A percentile compares a stretch with the other conserved stretches of the same genome.
Conservation (phyloP, 1,140 invertebrate genomes). For the Leptoteleia sp. region DNA sequence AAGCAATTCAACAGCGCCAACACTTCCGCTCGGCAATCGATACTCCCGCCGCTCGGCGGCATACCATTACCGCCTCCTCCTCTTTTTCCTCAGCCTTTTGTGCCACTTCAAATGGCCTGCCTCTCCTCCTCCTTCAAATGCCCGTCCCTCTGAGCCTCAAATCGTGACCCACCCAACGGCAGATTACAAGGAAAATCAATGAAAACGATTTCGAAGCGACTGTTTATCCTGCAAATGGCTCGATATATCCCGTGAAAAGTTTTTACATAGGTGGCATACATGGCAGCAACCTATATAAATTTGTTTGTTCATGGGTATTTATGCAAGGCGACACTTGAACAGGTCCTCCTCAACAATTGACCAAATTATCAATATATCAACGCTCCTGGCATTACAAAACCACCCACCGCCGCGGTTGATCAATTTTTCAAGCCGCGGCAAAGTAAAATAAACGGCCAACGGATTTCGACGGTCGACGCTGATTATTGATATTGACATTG, state of each 20-base stretch:
- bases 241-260: no score
- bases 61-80: no score
- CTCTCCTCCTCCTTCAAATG: no score
- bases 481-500: neutral
- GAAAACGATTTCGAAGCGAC: slow-evolving; percentile 15
- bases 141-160: slow-evolving; percentile 10
- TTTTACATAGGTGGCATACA: no score
- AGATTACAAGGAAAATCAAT: slow-evolving; percentile 24
- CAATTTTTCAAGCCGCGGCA: slow-evolving; percentile 1
- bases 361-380: slow-evolving; percentile 2
- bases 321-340: no score
- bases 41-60: slow-evolving; percentile 1
- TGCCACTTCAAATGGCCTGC: no score
- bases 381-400: neutral
- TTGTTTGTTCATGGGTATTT: no score
- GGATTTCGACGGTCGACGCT: neutral
- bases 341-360: neutral
- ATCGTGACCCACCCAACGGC: slow-evolving; percentile 4
- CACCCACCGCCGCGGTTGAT: neutral
- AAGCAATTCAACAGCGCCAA: neutral
- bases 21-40: slow-evolving; percentile 11
- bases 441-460: neutral
- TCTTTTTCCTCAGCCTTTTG: no score
- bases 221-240: no score
- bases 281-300: no score